Evolutionary conservation across 2,113 vertebrate genomes (phyloP).

Genomic region (Bombycilla garrulus): DNA sequence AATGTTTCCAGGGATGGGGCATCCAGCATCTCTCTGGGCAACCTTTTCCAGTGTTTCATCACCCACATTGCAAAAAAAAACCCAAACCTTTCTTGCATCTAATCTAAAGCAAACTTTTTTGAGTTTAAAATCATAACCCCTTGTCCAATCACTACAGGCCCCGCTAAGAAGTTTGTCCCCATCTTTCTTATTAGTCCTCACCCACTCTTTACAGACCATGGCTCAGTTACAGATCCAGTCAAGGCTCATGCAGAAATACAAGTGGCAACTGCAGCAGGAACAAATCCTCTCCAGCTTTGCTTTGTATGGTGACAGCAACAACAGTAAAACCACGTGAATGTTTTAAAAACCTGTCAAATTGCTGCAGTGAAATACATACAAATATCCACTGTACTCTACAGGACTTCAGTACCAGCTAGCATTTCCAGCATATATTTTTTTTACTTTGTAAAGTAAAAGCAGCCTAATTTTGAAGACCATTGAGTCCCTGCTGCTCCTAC

Average conservation of each 20-base stretch:
- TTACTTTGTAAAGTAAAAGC: not conserved
- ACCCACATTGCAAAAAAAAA: not conserved
- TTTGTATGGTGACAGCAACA: not conserved
- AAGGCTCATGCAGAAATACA: accelerated
- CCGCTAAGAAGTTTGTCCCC: not conserved
- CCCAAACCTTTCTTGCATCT: not conserved
- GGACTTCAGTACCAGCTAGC: not conserved
- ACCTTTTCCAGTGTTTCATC: not conserved
- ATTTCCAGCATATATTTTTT: not conserved
- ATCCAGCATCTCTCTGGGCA: not conserved
- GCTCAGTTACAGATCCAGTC: not conserved
- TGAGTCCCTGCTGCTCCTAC: not conserved
- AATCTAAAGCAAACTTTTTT: not conserved
- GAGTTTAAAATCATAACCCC: not conserved
- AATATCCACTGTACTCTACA: not conserved
- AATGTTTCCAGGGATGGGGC: not conserved
- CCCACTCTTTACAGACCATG: not conserved
- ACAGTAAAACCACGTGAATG: not conserved
- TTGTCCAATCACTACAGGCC: not conserved
- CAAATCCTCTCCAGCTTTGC: not conserved
- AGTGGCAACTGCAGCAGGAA: not conserved
- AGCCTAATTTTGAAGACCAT: not conserved
- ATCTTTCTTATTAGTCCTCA: not conserved
- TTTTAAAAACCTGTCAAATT: not conserved
- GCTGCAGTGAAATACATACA: not conserved